Conservation (phyloP, 2,797 vertebrate genomes). For the Sphenopsis melanotis region DNA sequence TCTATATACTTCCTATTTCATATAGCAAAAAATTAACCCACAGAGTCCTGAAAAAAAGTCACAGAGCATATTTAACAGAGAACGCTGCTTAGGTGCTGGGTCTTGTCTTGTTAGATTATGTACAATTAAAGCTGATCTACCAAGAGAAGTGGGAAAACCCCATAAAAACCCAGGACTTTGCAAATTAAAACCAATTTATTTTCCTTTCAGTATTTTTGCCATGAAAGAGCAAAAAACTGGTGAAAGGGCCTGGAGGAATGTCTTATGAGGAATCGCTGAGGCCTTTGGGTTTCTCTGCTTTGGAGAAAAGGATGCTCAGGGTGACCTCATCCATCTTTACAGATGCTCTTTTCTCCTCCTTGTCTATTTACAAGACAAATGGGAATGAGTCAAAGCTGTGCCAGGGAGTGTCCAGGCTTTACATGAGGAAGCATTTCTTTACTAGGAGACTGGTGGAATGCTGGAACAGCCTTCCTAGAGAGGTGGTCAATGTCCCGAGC, state of each 20-base stretch:
- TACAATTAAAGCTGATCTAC: not conserved
- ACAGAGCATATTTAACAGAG: not conserved
- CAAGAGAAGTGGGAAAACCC: not conserved
- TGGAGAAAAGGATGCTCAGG: not conserved
- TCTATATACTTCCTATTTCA: not conserved
- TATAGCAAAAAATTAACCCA: not conserved
- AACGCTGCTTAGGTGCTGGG: not conserved
- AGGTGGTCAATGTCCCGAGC: not conserved
- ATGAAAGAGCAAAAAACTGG: not conserved
- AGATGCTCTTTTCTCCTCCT: not conserved
- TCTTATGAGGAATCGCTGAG: not conserved
- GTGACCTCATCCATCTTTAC: not conserved
- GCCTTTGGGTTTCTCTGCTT: not conserved
- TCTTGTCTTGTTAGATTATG: not conserved
- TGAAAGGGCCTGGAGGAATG: fast-evolving
- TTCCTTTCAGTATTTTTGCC: not conserved
- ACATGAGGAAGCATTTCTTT: not conserved
- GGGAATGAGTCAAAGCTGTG: not conserved
- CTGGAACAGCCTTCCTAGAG: not conserved
- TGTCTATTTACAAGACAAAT: not conserved
- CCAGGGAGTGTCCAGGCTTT: not conserved
- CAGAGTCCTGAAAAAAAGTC: not conserved
- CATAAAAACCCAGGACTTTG: not conserved
- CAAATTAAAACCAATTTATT: fast-evolving
- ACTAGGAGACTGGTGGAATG: not conserved